A percentile compares a stretch with the other conserved stretches of the same genome.
Conservation (phyloP, 2,113 vertebrate genomes). For the Hiodon alosoides region DNA sequence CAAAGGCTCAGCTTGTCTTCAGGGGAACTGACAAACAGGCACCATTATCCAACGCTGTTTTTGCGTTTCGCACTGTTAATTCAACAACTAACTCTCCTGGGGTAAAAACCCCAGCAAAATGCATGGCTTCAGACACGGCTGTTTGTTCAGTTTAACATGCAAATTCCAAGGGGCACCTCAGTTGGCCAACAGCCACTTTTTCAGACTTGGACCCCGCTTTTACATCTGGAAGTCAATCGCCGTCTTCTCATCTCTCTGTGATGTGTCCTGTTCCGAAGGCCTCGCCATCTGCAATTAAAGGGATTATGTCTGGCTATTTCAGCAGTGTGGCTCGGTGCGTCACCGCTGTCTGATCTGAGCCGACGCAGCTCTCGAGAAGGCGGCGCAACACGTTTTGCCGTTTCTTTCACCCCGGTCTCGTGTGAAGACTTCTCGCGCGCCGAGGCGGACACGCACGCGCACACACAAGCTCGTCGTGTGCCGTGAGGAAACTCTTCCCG, state of each 20-base stretch:
- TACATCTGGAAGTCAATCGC: neutral
- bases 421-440: neutral
- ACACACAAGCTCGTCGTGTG: neutral
- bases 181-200: too few species aligned
- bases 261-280: constrained; percentile 6
- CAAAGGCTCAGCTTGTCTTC: neutral
- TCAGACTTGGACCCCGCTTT: neutral
- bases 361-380: neutral
- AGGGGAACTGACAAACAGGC: neutral
- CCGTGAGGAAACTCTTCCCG: neutral
- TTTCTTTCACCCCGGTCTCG: neutral
- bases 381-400: neutral
- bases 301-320: neutral
- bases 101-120: too few species aligned
- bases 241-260: neutral
- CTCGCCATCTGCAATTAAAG: constrained; percentile 9
- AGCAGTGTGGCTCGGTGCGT: neutral
- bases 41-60: too few species aligned
- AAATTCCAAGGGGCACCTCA: too few species aligned
- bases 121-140: too few species aligned
- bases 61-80: too few species aligned
- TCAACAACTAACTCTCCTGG: too few species aligned
- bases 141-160: too few species aligned
- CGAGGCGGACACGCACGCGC: too few species aligned
- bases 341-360: neutral